Conservation (phyloP, 2,113 vertebrate species). For the Nothoprocta pentlandii region DNA sequence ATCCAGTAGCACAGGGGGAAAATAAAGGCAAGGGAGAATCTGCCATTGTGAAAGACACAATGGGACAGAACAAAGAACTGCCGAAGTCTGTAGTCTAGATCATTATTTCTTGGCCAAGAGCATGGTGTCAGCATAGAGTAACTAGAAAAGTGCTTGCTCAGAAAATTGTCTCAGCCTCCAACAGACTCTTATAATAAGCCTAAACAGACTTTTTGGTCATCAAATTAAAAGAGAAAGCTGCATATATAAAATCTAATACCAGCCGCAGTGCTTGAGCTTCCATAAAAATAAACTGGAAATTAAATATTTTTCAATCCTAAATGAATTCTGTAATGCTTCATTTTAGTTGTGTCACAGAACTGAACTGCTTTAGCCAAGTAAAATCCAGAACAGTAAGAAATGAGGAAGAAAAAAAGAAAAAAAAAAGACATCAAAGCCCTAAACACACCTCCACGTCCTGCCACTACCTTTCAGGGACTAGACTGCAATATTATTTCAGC, state of each 20-base stretch:
- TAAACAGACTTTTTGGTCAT: neutral
- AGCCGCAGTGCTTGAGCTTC: neutral
- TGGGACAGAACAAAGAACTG: neutral
- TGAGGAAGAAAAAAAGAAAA: neutral
- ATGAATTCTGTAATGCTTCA: neutral
- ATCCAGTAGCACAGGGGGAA: neutral
- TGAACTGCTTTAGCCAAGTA: neutral
- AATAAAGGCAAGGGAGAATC: neutral
- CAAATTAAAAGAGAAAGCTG: neutral
- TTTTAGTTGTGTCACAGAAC: neutral
- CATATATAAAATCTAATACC: neutral
- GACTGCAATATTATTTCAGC: neutral
- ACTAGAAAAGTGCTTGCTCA: neutral
- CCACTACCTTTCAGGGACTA: neutral
- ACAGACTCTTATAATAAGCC: neutral
- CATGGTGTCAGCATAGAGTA: neutral
- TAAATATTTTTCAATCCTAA: neutral
- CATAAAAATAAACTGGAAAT: neutral
- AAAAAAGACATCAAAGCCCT: neutral
- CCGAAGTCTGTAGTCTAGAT: neutral
- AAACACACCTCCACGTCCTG: rapidly evolving
- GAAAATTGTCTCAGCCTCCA: neutral
- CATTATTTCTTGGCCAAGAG: neutral
- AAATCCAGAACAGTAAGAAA: neutral
- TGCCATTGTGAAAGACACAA: neutral